Evolutionary conservation across 2,797 vertebrate genomes (phyloP), one percentile per base, ranked within the genome.

Genomic region (Platalea minor): DNA sequence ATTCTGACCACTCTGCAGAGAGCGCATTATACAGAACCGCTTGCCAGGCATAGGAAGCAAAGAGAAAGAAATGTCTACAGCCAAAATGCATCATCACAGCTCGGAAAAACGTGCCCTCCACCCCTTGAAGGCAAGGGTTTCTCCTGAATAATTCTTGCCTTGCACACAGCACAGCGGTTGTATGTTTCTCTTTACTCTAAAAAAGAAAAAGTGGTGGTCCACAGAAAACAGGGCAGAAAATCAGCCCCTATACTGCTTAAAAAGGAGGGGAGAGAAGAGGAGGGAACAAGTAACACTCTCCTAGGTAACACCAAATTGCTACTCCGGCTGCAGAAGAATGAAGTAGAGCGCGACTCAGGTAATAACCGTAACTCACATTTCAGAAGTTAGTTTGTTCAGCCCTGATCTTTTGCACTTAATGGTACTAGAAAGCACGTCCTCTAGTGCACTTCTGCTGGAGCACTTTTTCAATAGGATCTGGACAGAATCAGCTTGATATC

Each of bases 321-420:
- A 11, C 88, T 93, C 50, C 0, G 10, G 64, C 89, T 57, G 87
- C 89, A 78, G 92, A 94, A 39, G 75, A 95, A 96, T 48, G 76
- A 96, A 74, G 53, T 11, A 17, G 11, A 94, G 89, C 4, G 1
- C 8, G 1, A 75, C 68, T 65, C 23, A 1, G 91, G 25, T 93
- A 95, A 92, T 60, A 89, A 91, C 86, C 13, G 13, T 94, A 92
- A 94, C 85, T 93, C 91, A 65, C 53, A 50, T 17, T 64, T 68
- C 89, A 88, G 82, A 91, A 83, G 72, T 89, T 25, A 54, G 57
- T 89, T 92, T 95, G 92, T 86, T 92, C 91, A 88, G 89, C 51
- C 87, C 60, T 24, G 65, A 89, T 88, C 81, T 88, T 92, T 65
- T 5, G 33, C 82, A 65, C 68, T 95, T 43, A 15, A 37, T 64